Conservation (phyloP, 30 jellyfish, hydroid and myxozoan genomes). For the Thelohanellus kitauei region DNA sequence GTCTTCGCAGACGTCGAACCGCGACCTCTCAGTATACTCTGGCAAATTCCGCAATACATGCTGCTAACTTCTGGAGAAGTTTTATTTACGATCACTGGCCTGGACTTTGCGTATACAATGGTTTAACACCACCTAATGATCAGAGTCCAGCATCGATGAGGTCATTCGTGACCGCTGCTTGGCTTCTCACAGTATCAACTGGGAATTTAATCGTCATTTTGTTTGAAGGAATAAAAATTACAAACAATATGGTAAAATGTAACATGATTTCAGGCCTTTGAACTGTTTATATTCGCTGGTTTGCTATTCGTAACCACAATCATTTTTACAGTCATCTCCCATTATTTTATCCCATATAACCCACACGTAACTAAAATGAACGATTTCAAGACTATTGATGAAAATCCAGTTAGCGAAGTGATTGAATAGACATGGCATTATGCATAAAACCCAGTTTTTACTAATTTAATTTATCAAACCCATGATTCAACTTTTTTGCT, state of each 20-base stretch:
- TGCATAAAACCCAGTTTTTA: too few species aligned
- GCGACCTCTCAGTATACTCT: slow-evolving; percentile 44
- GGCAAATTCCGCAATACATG: slow-evolving; percentile 91
- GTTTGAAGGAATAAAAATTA: slow-evolving; percentile 46
- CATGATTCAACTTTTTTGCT: too few species aligned
- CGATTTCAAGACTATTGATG: too few species aligned
- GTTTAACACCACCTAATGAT: slow-evolving; percentile 8
- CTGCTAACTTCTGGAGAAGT: slow-evolving; percentile 79
- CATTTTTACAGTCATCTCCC: slow-evolving; percentile 64
- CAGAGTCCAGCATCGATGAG: slow-evolving; percentile 97
- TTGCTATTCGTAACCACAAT: slow-evolving; percentile 41
- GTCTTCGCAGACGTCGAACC: slow-evolving; percentile 69
- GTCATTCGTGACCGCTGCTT: slow-evolving; percentile 96
- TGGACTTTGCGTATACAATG: slow-evolving; percentile 89
- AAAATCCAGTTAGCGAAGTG: too few species aligned
- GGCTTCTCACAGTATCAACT: slow-evolving; percentile 82
- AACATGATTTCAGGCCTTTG: slow-evolving; percentile 43
- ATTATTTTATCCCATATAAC: slow-evolving; percentile 18
- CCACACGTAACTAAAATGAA: too few species aligned
- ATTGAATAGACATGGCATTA: too few species aligned
- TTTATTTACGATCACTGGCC: slow-evolving; percentile 79
- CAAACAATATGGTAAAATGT: slow-evolving; percentile 69
- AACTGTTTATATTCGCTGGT: slow-evolving; percentile 61
- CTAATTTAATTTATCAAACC: too few species aligned
- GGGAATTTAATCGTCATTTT: slow-evolving; percentile 84